phyloP scores from a whole-genome alignment of 2,888 invertebrate genomes.

The Cyaniris semiargus region DNA sequence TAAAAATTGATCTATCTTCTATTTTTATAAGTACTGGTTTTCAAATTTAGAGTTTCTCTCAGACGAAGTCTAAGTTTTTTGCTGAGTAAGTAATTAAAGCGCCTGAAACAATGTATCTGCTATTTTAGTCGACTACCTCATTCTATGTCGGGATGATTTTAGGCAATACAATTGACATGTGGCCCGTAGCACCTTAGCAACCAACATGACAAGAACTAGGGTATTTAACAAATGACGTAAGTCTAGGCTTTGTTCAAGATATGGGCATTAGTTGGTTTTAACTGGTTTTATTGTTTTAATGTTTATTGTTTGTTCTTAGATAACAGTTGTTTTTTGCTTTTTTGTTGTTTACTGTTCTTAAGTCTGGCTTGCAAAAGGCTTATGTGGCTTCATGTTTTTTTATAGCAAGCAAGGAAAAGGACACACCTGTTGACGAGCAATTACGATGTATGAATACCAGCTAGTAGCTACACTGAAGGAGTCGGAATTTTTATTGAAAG shows the following conservation, averaged over 20 bases:
- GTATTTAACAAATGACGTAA: not conserved
- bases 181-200: not conserved
- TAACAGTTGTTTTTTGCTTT: constrained; percentile 6
- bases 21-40: not conserved
- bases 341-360: not conserved
- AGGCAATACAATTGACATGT: not conserved
- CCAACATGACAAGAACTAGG: not conserved
- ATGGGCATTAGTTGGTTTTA: constrained; percentile 25
- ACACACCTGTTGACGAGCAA: not conserved
- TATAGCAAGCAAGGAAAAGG: not conserved
- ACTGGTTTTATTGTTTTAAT: constrained; percentile 23
- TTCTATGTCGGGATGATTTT: not conserved
- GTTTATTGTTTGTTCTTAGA: constrained; percentile 18
- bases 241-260: constrained; percentile 25
- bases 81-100: not conserved
- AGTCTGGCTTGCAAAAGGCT: not conserved
- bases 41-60: not conserved
- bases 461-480: too few species aligned
- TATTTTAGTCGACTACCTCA: not conserved
- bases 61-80: not conserved
- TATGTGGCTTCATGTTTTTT: not conserved
- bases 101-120: not conserved
- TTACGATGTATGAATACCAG: too few species aligned
- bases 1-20: not conserved
- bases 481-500: too few species aligned